A percentile compares a stretch with the other conserved stretches of the same genome.
These are phyloP conservation scores for Diachrysia chrysitis DNA, from an alignment of 2,888 invertebrate species.

Conservation along the genomic window DNA sequence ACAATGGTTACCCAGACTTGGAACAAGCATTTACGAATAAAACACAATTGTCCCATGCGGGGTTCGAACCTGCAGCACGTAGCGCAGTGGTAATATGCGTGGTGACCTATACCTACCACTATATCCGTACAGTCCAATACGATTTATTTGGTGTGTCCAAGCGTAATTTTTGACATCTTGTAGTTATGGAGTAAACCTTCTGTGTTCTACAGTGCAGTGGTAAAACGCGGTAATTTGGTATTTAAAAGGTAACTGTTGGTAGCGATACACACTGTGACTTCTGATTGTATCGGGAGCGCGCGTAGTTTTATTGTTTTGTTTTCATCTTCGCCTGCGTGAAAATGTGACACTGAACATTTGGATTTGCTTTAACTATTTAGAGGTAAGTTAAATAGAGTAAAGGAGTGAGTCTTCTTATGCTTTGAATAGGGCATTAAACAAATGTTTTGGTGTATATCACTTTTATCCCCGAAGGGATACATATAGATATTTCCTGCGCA, in stretches of 20 bases:
- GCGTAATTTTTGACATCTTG: no score
- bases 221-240: slow-evolving; percentile 59
- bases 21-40: no score
- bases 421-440: neutral
- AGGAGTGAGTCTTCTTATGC: neutral
- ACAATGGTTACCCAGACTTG: no score
- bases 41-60: no score
- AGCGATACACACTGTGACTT: slow-evolving; percentile 62
- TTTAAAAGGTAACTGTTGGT: slow-evolving; percentile 65
- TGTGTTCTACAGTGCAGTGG: slow-evolving; percentile 12
- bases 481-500: no score
- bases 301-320: slow-evolving; percentile 48
- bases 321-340: slow-evolving; percentile 32
- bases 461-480: neutral
- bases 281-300: slow-evolving; percentile 60
- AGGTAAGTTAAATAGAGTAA: slow-evolving; percentile 39
- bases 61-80: no score
- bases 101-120: no score
- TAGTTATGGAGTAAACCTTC: slow-evolving; percentile 43
- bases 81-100: no score
- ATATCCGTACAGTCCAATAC: no score
- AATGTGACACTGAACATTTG: slow-evolving; percentile 49
- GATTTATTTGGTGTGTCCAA: no score
- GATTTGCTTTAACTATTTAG: slow-evolving; percentile 27
- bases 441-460: neutral